Base-by-base conservation (phyloP, 2,113 vertebrate genomes). In the Megalops atlanticus region DNA sequence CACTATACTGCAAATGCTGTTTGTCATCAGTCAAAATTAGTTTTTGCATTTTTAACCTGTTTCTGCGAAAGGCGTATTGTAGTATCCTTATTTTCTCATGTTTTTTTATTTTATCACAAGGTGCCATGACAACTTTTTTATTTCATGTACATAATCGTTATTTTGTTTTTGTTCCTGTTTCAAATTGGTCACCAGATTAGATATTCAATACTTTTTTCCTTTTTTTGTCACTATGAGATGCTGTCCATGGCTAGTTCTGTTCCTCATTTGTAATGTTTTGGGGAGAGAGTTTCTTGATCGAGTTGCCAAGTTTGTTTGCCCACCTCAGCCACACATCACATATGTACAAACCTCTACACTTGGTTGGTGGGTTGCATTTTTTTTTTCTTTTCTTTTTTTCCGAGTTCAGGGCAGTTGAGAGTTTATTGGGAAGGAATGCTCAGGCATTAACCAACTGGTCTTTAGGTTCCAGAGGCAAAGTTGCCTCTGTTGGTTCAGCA, bases 71-170 rank as follows among this genome's bases (percentile, higher is more conserved):
- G 45, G 75, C 39, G 52, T 78, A 64, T 78, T 78, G 77, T 79
- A 35, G 77, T 24, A 38, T 27, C 40, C 64, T 70, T 43, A 39
- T 58, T 40, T 69, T 43, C 58, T 70, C 54, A 21, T 58, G 18
- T 58, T 58, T n/a, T 58, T 64, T 64, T 24, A 31, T 64, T 11
- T 11, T 84, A 82, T 88, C 81, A n/a, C n/a, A n/a, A n/a, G n/a
- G 89, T 92, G 89, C 90, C 89, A 90, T 88, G 8, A 14, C 74
- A 77, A 85, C 83, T 76, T 80, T 52, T 82, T 81, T 14, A 54
- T 80, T 82, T 80, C 1, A 81, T 38, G 68, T 69, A 68, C 54
- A 41, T 68, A 33, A 16, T 41, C 84, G n/a, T n/a, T n/a, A n/a
- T n/a, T n/a, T n/a, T n/a, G n/a, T n/a, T 69, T 73, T 77, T 81